Evolutionary conservation across 2,113 vertebrate genomes (phyloP).

Genomic region (Ondatra zibethicus): DNA sequence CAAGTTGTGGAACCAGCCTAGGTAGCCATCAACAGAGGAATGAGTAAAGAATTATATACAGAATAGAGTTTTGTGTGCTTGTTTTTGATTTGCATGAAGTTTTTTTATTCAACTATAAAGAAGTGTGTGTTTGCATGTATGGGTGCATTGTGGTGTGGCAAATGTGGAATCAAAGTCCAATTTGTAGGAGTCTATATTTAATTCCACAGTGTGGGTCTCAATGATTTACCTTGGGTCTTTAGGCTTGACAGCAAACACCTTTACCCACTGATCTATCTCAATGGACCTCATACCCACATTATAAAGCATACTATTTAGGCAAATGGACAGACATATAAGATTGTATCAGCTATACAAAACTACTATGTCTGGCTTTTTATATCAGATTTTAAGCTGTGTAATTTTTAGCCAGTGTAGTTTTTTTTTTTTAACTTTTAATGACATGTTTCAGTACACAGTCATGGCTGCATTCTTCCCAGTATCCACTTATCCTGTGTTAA

Average conservation of each 20-base stretch:
- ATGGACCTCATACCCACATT: not conserved
- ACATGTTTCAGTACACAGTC: not conserved
- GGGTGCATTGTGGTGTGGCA: not conserved
- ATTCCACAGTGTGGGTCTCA: not conserved
- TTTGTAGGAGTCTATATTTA: not conserved
- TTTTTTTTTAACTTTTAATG: not conserved
- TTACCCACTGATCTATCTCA: not conserved
- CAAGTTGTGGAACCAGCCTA: not conserved
- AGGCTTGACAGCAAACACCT: not conserved
- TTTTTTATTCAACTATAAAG: not conserved
- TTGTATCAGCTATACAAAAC: not conserved
- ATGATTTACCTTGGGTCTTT: not conserved
- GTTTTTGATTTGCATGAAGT: too few species aligned
- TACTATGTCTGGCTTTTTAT: not conserved
- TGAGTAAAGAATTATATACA: too few species aligned
- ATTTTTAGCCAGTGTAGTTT: not conserved
- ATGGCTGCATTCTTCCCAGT: not conserved
- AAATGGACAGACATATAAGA: not conserved
- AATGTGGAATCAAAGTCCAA: not conserved
- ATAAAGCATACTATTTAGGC: not conserved
- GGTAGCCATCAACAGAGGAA: not conserved
- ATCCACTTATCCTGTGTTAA: not conserved
- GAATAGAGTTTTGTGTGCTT: not conserved
- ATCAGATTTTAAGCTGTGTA: not conserved
- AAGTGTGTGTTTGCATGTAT: not conserved